Evolutionary conservation across 2,797 vertebrate genomes (phyloP).

Genomic region (Sebastes steindachneri): DNA sequence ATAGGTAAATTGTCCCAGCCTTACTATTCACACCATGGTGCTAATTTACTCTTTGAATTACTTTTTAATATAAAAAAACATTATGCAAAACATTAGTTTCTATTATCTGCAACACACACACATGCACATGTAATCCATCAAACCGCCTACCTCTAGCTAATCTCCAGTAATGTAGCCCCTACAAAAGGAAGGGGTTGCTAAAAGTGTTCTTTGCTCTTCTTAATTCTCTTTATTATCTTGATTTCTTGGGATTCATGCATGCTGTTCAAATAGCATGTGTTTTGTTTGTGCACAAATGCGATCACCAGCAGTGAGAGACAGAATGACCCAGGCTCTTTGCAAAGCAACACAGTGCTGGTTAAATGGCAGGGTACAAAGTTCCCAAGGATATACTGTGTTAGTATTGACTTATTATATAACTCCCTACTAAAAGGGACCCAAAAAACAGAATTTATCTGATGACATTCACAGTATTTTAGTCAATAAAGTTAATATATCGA

Average conservation of each 20-base stretch:
- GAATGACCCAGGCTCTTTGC: not conserved
- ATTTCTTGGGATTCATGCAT: not conserved
- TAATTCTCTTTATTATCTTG: not conserved
- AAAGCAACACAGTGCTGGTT: not conserved
- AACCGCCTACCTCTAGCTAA: not conserved
- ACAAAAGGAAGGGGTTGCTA: not conserved
- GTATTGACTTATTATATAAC: conserved; percentile 18
- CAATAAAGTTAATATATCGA: not conserved
- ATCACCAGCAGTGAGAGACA: not conserved
- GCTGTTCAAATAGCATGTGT: not conserved
- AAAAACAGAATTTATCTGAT: not conserved
- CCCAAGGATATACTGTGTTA: conserved; percentile 1
- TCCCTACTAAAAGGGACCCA: not conserved
- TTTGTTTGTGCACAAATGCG: not conserved
- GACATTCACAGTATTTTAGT: not conserved
- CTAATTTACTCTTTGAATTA: not conserved
- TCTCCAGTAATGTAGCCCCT: not conserved
- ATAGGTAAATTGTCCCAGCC: too few species aligned
- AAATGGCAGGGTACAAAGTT: conserved; percentile 54
- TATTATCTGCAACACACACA: not conserved
- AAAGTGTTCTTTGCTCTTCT: not conserved
- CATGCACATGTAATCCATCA: not conserved
- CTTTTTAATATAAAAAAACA: not conserved
- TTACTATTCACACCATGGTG: not conserved
- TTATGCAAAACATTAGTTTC: not conserved